phyloP scores from a whole-genome alignment of 2,113 vertebrate species.

The Tonatia bakeri region DNA sequence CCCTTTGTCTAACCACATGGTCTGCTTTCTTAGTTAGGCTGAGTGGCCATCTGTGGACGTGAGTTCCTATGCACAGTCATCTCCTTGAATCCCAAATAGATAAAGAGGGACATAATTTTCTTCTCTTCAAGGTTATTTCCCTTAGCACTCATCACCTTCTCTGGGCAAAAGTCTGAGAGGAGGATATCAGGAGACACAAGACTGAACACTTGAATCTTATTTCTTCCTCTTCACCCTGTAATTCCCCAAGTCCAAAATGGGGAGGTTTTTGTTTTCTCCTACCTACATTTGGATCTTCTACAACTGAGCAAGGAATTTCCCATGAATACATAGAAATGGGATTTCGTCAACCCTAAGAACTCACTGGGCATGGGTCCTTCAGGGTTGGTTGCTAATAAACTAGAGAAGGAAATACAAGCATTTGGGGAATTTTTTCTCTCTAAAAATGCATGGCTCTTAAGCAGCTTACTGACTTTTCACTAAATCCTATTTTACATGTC shows the following conservation, averaged over 20 bases:
- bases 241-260: background rate
- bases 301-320: background rate
- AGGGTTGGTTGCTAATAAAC: background rate
- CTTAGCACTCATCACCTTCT: background rate
- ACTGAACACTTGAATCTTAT: background rate
- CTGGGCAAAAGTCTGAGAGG: background rate
- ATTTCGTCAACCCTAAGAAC: background rate
- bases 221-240: background rate
- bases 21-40: background rate
- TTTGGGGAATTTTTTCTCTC: background rate
- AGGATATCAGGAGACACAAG: background rate
- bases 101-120: background rate
- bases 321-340: background rate
- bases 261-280: background rate
- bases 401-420: conserved; percentile 31
- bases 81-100: background rate
- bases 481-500: conserved; percentile 58
- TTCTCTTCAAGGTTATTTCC: background rate
- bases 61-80: background rate
- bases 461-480: conserved; percentile 28
- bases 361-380: background rate
- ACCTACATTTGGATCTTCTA: background rate
- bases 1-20: background rate
- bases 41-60: background rate
- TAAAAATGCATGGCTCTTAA: conserved; percentile 15